Percentiles rank a stretch among this genome's conserved stretches.
Conservation (phyloP, 1,140 invertebrate genomes). For the Drosophila willistoni region DNA sequence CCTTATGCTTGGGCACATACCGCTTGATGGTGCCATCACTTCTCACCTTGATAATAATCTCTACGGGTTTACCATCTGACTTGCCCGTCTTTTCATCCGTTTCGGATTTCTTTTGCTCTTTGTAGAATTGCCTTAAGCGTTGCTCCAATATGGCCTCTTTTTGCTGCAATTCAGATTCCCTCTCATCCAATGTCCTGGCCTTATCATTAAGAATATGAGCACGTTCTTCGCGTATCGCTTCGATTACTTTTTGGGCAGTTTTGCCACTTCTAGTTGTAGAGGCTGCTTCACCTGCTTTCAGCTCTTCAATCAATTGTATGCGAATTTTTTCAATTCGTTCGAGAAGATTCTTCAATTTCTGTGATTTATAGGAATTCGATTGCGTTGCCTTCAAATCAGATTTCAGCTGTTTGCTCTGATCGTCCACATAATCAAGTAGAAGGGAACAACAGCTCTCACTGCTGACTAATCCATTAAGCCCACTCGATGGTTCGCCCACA, state of each 20-base stretch:
- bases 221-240: constrained; percentile 64
- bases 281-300: constrained; percentile 48
- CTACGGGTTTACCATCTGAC: constrained; percentile 51
- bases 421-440: constrained; percentile 72
- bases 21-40: constrained; percentile 68
- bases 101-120: constrained; percentile 34
- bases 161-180: constrained; percentile 59
- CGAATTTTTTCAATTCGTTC: constrained; percentile 67
- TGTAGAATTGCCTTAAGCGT: constrained; percentile 58
- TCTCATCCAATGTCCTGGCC: constrained; percentile 38
- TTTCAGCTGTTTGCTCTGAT: constrained; percentile 69
- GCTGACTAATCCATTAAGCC: constrained; percentile 27
- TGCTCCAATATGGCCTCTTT: constrained; percentile 72
- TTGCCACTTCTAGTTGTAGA: constrained; percentile 21
- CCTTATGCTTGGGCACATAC: constrained; percentile 40
- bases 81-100: neutral
- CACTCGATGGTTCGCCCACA: constrained; percentile 39
- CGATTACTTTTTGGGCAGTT: constrained; percentile 59
- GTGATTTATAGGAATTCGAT: constrained; percentile 49
- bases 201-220: constrained; percentile 43
- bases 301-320: constrained; percentile 51
- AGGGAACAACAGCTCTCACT: constrained; percentile 64
- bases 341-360: constrained; percentile 55
- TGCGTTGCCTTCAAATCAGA: constrained; percentile 56
- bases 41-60: constrained; percentile 72